Base-by-base conservation (phyloP, 2,888 invertebrate species). In the Eulithis testata region DNA sequence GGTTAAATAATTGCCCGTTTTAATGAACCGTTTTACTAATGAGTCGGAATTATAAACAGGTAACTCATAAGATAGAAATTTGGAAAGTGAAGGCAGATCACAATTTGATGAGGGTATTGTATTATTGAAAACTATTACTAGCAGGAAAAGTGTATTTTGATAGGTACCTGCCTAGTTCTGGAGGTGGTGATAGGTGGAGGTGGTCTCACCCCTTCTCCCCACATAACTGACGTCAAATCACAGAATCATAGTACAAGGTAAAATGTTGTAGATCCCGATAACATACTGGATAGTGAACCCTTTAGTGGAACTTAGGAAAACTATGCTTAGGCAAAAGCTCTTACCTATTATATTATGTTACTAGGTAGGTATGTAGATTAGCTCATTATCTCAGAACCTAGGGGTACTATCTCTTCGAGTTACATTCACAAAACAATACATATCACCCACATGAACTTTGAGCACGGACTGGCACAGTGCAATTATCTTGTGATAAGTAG, bases 1-100 rank as follows among this genome's bases (percentile, higher is more conserved):
- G 77, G 80, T 86, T 89, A 88, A 89, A 90, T 86, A 88, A 89
- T 88, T 81, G 82, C 80, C 80, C 75, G 72, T 77, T 81, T 55
- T 77, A 77, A 80, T 76, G 74, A 76, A 80, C 80, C 83, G 84
- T 82, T 86, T 55, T 57, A 60, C 63, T 67, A 63, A 67, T 67
- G 57, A 58, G 63, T 61, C 40, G 53, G 47, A 12, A 12, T 27
- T 59, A 31, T 43, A 44, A 51, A 51, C 51, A 14, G 21, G n/a
- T 43, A 3, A 36, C 44, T 40, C 31, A 50, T 51, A 50, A 27
- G 40, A n/a, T 31, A 27, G 58, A 50, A 59, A 43, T 51, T 51
- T 59, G 21, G 21, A 37, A 1, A 31, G 37, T 6, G 12, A 31
- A 31, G 2, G 6, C 11, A 56, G 4, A 31, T 11, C 14, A 43